These are phyloP conservation scores for Thamnophis elegans DNA, from an alignment of 2,797 vertebrate genomes.

Conservation along the genomic window DNA sequence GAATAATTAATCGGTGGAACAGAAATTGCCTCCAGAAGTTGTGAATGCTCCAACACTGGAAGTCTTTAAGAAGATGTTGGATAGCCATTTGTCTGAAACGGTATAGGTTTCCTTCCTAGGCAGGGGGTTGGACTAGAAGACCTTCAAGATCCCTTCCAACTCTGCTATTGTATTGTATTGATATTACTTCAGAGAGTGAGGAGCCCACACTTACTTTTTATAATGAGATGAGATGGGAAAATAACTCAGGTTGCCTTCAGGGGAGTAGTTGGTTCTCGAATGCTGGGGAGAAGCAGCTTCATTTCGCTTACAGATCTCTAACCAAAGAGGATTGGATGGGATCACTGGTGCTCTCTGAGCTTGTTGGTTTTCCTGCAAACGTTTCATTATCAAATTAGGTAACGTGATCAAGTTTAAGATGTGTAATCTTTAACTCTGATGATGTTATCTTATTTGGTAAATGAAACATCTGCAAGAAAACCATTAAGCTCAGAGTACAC, in stretches of 20 bases:
- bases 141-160: too few species aligned
- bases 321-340: neutral
- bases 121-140: too few species aligned
- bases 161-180: too few species aligned
- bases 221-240: neutral
- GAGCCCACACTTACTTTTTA: neutral
- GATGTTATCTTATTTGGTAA: neutral
- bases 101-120: too few species aligned
- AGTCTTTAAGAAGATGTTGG: too few species aligned
- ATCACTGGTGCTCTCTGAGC: neutral
- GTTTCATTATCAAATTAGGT: neutral
- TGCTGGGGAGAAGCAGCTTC: neutral
- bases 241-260: neutral
- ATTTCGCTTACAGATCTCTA: neutral
- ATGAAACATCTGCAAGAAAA: neutral
- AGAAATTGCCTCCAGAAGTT: too few species aligned
- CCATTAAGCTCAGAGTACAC: neutral
- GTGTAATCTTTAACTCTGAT: neutral
- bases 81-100: too few species aligned
- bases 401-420: neutral
- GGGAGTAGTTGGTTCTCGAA: neutral
- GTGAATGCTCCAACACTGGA: too few species aligned
- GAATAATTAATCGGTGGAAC: too few species aligned
- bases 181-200: neutral
- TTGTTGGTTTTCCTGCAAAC: neutral